Base-by-base conservation (phyloP, 2,888 invertebrate genomes). In the Melinopterus prodromus region DNA sequence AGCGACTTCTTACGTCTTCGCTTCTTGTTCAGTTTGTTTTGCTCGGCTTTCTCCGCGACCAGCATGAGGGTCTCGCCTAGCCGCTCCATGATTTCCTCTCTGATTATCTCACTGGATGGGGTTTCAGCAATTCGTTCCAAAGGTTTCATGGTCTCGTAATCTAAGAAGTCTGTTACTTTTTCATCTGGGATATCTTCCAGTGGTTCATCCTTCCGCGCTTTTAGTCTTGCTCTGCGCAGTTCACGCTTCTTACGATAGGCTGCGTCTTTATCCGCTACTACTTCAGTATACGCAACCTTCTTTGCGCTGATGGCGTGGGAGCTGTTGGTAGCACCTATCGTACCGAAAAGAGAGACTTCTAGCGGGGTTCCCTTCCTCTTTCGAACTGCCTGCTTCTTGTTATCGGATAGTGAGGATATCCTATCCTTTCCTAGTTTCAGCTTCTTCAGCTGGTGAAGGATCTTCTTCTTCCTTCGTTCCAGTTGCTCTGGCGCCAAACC, bases 381-480 rank as follows among this genome's bases (percentile, higher is more conserved):
- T 53, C 53, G 7, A 9, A 53, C 5, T 12, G 12, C 53, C 2
- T 9, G 53, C 53, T 53, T 53, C 7, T 53, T 53, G 9, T 7
- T 6, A 9, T 53, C 53, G 5, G 1, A 53, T 9, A 12, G 3
- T 1, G 53, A 53, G 53, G 53, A 53, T 12, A 53, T 6, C 9
- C 2, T 53, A 9, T 53, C 9, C 9, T 53, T 53, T 0, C 9
- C 12, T 1, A 12, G 12, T 4, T 4, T 53, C 12, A 53, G 12
- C 5, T 53, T 53, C 53, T 53, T 53, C 7, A 53, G 1, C 53
- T 53, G 53, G 12, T 53, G 53, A 53, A 74, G n/a, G 37, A 74
- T 74, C 35, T 74, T 74, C 36, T 35, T 74, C 15, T n/a, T 74
- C 36, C 74, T 74, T 35, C 36, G 35, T 36, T 74, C 74, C 7